These are phyloP conservation scores for Halocaridina rubra DNA, from an alignment of 2,888 invertebrate species.

Conservation along the genomic window DNA sequence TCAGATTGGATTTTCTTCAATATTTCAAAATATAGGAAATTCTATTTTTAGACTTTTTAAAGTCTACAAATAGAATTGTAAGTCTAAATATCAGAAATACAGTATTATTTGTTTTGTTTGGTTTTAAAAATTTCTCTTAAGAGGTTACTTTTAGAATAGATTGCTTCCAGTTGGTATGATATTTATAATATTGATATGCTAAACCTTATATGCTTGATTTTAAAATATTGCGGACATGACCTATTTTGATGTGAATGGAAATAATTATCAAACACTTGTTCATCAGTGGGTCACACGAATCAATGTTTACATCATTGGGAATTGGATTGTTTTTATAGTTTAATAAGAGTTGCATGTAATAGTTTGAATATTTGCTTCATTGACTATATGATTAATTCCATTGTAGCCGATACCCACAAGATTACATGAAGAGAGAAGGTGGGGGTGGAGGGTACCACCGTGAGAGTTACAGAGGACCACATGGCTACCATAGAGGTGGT, in stretches of 20 bases:
- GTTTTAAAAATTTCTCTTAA: no score
- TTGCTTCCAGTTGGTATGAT: no score
- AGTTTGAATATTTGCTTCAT: background rate
- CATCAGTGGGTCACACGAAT: background rate
- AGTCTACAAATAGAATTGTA: no score
- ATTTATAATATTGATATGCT: no score
- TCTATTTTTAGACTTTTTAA: no score
- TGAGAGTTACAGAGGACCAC: conserved; percentile 45
- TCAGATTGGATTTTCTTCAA: no score
- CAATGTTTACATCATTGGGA: background rate
- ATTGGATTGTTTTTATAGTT: background rate
- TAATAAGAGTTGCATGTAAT: no score
- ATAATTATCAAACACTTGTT: background rate
- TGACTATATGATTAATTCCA: background rate
- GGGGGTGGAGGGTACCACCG: conserved; percentile 31
- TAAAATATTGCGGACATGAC: background rate
- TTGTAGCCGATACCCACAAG: conserved; percentile 51
- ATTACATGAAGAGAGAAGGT: conserved; percentile 44
- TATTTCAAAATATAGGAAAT: no score
- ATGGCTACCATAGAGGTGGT: conserved; percentile 52
- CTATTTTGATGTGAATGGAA: background rate
- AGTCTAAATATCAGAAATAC: no score
- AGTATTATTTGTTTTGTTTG: no score
- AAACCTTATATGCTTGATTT: no score
- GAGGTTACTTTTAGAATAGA: no score